Percentiles rank a stretch among this genome's conserved stretches.
Conservation (phyloP, 1,140 invertebrate genomes). For the Ceratoteleas bidentatus region DNA sequence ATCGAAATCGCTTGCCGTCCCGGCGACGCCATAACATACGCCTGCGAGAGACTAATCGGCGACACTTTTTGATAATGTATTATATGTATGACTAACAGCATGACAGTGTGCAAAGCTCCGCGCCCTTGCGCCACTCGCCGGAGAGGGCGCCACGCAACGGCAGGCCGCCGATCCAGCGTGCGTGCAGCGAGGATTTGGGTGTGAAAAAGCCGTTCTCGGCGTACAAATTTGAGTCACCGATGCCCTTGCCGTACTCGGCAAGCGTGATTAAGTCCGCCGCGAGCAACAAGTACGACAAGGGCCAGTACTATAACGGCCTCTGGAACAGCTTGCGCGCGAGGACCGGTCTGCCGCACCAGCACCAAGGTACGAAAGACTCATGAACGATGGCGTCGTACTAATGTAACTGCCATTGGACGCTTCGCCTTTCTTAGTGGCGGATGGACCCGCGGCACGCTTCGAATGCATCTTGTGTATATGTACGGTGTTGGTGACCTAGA, state of each 20-base stretch:
- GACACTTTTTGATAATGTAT: constrained; percentile 68
- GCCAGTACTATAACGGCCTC: constrained; percentile 70
- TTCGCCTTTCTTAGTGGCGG: constrained; percentile 54
- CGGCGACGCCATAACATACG: constrained; percentile 62
- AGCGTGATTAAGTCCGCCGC: constrained; percentile 66
- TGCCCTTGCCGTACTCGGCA: constrained; percentile 74
- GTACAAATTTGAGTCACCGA: constrained; percentile 71
- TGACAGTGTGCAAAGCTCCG: constrained; percentile 69
- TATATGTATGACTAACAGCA: constrained; percentile 76
- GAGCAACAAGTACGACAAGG: constrained; percentile 72
- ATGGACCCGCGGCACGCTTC: too few relatives aligned
- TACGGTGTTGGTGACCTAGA: background rate
- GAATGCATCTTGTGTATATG: background rate
- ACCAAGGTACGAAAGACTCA: constrained; percentile 78
- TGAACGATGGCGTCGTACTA: constrained; percentile 64
- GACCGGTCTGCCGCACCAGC: constrained; percentile 75
- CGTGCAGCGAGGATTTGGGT: constrained; percentile 69
- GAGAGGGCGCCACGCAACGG: constrained; percentile 63
- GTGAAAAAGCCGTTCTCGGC: constrained; percentile 68
- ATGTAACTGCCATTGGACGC: background rate
- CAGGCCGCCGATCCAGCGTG: constrained; percentile 56
- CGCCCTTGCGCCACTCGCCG: constrained; percentile 71
- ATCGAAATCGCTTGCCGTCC: background rate
- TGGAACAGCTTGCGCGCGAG: constrained; percentile 77
- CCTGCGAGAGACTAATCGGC: constrained; percentile 53